Percentiles rank a stretch among this genome's conserved stretches.
Evolutionary conservation across 2,797 vertebrate species (phyloP).

Genomic region (Pseudotriccus pelzelni): DNA sequence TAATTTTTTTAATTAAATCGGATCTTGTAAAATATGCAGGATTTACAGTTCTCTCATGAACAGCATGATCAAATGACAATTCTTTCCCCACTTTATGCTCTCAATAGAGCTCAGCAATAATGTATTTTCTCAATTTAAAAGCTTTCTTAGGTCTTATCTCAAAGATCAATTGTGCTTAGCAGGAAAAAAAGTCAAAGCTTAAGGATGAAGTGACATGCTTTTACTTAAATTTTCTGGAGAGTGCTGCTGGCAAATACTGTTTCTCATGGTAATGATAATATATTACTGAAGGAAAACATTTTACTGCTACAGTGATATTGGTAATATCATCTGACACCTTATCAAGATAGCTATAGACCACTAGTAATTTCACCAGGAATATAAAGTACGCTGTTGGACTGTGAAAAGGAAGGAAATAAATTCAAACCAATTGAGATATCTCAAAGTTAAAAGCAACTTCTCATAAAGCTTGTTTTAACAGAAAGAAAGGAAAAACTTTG

Average conservation of each 20-base stretch:
- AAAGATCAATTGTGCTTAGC: constrained; percentile 5
- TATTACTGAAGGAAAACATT: background rate
- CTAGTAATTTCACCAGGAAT: background rate
- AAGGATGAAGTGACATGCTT: background rate
- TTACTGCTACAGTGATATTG: background rate
- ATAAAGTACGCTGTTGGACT: background rate
- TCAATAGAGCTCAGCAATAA: background rate
- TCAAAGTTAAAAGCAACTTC: background rate
- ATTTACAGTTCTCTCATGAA: constrained; percentile 17
- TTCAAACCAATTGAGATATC: background rate
- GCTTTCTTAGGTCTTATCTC: constrained; percentile 20
- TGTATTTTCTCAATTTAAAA: constrained; percentile 13
- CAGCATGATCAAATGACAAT: background rate
- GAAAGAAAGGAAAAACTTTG: background rate
- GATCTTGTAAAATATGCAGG: background rate
- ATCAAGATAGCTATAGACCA: background rate
- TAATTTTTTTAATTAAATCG: constrained; percentile 21
- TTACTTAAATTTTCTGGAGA: background rate
- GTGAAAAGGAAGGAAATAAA: background rate
- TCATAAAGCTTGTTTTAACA: background rate
- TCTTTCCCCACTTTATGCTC: background rate
- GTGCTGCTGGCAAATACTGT: background rate
- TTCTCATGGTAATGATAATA: background rate
- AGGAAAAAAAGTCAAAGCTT: constrained; percentile 16
- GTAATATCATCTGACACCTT: background rate